Conservation (phyloP, 2,797 vertebrate species). For the Bradypodion pumilum region DNA sequence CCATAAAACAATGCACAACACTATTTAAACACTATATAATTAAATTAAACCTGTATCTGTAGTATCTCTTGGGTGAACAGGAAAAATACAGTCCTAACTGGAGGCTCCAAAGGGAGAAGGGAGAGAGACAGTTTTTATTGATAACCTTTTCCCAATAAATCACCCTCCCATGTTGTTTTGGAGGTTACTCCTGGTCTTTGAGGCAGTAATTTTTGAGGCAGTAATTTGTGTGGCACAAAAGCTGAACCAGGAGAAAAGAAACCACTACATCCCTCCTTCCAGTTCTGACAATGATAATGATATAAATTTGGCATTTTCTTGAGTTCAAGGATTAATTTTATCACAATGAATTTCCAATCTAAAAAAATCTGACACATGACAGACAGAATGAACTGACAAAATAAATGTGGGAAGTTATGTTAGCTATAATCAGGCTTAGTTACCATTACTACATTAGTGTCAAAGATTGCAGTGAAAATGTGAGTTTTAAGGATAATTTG, state of each 20-base stretch:
- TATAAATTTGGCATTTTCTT: neutral
- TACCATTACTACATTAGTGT: neutral
- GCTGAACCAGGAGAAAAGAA: neutral
- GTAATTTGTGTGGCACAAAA: neutral
- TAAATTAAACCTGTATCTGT: no score
- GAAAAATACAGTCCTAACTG: no score
- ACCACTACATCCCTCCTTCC: neutral
- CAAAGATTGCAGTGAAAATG: neutral
- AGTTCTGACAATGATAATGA: neutral
- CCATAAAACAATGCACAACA: no score
- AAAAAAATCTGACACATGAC: neutral
- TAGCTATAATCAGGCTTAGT: neutral
- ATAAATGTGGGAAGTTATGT: no score
- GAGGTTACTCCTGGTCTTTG: neutral
- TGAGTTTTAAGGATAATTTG: neutral
- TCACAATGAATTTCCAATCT: neutral
- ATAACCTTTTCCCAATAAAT: neutral
- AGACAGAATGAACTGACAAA: no score
- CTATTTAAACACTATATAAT: no score
- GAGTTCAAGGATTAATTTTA: neutral
- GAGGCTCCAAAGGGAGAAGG: no score
- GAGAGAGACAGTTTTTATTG: neutral
- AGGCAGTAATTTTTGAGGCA: neutral
- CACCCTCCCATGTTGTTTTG: neutral
- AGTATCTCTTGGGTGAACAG: no score